These are phyloP conservation scores for Enteromius radiatus DNA, from an alignment of 2,797 vertebrate species.

Conservation along the genomic window DNA sequence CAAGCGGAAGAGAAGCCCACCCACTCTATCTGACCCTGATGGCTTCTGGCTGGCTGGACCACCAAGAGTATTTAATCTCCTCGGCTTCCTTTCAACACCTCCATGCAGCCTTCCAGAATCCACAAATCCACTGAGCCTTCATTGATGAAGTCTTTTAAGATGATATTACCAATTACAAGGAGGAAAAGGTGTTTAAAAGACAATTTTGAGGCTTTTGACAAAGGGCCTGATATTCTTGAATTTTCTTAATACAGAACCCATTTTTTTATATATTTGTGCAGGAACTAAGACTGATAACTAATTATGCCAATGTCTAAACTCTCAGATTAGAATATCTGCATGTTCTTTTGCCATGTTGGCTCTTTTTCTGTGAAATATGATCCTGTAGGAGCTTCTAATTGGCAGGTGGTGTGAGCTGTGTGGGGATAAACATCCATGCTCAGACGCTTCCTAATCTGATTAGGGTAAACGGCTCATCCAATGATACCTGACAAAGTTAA, in stretches of 20 bases:
- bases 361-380: constrained; percentile 33
- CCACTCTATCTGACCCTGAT: constrained; percentile 65
- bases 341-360: not conserved
- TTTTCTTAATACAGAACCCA: not conserved
- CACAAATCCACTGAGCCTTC: constrained; percentile 56
- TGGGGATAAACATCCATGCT: constrained; percentile 62
- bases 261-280: not conserved
- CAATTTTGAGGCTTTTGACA: not conserved
- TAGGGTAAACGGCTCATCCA: constrained; percentile 70
- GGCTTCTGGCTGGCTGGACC: constrained; percentile 61
- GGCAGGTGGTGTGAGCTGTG: constrained; percentile 47
- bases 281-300: not conserved
- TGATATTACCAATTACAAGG: constrained; percentile 27
- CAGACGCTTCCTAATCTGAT: constrained; percentile 72
- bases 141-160: constrained; percentile 57
- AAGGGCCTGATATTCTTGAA: not conserved
- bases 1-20: constrained; percentile 59
- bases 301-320: not conserved
- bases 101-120: constrained; percentile 38
- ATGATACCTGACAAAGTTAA: constrained; percentile 69
- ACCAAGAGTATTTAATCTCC: constrained; percentile 63
- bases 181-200: constrained; percentile 44
- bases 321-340: not conserved
- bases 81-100: constrained; percentile 54
- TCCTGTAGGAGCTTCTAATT: constrained; percentile 29